Evolutionary conservation across 30 jellyfish, hydroid and myxozoan species (phyloP), one percentile per base, ranked within the genome.

Genomic region (Hydractinia echinata): DNA sequence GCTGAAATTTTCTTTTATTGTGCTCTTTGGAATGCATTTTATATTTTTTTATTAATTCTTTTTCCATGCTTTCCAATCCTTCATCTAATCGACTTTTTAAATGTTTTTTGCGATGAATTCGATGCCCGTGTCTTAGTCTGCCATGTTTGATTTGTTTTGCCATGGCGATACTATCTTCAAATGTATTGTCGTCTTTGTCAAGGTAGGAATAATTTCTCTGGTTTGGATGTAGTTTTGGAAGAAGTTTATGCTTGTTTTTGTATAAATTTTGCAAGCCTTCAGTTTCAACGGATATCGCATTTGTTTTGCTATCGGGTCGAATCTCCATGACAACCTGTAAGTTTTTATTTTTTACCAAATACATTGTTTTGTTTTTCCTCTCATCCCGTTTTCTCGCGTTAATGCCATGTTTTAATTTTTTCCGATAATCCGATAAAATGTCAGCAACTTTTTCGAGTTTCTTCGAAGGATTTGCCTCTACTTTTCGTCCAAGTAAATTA

Each of bases 281-380:
- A 4, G 85, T 77, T 77, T 77, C 85, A 53, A 77, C 76, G 11
- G 85, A 77, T 54, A 77, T 77, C 14, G 55, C 21, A 49, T 77
- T 77, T 60, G 61, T 77, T 49, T 77, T 77, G 15, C 77, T 77
- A 77, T 77, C 85, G 10, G 85, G 85, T 61, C 85, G 76, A 54
- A 77, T 77, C 30, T 77, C 85, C 85, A 77, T 77, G 51, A 54
- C 76, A 77, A 77, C 85, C 53, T 77, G 85, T 55, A 77, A 14
- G 8, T 77, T 77, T 54, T 77, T 77, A 54, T 77, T 77, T n/a
- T 77, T 77, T 5, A 77, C 85, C 2, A 77, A 55, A 77, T 54
- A 77, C 55, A 77, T 8, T 6, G 60, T 52, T 60, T 77, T 77
- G 21, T 74, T 74, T 20, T 74, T 74, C 51, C 13, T 74, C 15